A percentile compares a stretch with the other conserved stretches of the same genome.
Evolutionary conservation across 1,140 invertebrate species (phyloP).

Genomic region (Drosophila tani): DNA sequence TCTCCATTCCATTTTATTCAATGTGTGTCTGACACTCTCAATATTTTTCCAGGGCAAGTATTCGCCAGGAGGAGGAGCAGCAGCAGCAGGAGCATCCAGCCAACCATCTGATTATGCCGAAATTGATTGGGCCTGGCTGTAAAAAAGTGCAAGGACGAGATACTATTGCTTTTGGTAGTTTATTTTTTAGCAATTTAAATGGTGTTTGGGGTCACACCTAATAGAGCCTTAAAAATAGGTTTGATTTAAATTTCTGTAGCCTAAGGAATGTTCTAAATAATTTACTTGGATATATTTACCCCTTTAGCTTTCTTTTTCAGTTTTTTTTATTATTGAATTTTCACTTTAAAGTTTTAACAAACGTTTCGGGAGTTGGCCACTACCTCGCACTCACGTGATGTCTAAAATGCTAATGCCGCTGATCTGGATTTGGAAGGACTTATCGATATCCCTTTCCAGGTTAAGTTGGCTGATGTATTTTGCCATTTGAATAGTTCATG

Average conservation of each 20-base stretch:
- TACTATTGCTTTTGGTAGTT: background rate
- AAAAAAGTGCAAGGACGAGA: background rate
- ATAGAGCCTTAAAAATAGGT: background rate
- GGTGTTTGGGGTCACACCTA: background rate
- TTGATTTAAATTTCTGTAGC: background rate
- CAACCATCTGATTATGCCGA: conserved; percentile 41
- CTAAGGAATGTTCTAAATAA: background rate
- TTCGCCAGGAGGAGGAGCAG: conserved; percentile 1
- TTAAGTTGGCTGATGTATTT: conserved; percentile 24
- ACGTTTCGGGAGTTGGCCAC: conserved; percentile 79
- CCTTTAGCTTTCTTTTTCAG: background rate
- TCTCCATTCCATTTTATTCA: conserved; percentile 39
- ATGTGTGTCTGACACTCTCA: conserved; percentile 54
- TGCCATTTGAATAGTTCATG: conserved; percentile 74
- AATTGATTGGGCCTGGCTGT: conserved; percentile 29
- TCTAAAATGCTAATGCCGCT: conserved; percentile 25
- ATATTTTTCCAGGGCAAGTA: conserved; percentile 43
- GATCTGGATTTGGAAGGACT: conserved; percentile 11
- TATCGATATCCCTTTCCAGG: background rate
- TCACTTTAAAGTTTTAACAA: background rate
- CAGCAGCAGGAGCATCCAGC: conserved; percentile 9
- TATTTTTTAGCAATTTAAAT: background rate
- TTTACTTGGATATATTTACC: background rate
- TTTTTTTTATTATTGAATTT: background rate
- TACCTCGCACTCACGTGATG: conserved; percentile 84